These are phyloP conservation scores for Drosophila sordidula DNA, from an alignment of 2,888 invertebrate genomes.

Conservation along the genomic window DNA sequence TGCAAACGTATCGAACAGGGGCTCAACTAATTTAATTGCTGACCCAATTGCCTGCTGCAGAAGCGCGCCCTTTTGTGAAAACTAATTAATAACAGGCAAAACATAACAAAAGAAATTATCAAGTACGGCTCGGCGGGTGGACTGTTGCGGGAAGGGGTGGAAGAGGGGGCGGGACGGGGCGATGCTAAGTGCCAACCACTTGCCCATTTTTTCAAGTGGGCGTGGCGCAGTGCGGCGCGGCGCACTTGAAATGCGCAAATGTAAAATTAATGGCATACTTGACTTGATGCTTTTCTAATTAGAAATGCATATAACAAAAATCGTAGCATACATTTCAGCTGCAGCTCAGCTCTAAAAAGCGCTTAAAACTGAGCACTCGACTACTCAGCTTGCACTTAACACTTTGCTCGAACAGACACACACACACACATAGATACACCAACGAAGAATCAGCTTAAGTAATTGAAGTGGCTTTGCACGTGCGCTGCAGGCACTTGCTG, in stretches of 20 bases:
- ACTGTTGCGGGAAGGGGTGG: neutral
- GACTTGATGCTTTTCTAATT: constrained; percentile 73
- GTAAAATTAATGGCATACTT: constrained; percentile 76
- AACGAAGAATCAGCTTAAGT: constrained; percentile 34
- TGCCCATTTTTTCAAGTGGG: constrained; percentile 48
- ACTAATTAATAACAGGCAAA: constrained; percentile 62
- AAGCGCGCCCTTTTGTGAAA: constrained; percentile 31
- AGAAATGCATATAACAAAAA: constrained; percentile 71
- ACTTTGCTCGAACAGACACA: constrained; percentile 40
- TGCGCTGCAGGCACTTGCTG: constrained; percentile 35
- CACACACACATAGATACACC: constrained; percentile 13
- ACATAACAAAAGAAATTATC: constrained; percentile 33
- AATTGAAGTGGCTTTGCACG: constrained; percentile 63
- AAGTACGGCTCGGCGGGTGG: neutral
- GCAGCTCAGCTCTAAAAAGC: constrained; percentile 37
- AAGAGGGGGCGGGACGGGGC: constrained; percentile 6
- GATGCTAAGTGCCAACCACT: constrained; percentile 30
- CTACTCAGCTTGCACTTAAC: constrained; percentile 63
- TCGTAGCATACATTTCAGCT: constrained; percentile 52
- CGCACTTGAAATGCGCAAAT: constrained; percentile 70
- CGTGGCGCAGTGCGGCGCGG: constrained; percentile 27
- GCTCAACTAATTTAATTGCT: constrained; percentile 52
- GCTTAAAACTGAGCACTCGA: constrained; percentile 54
- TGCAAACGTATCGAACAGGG: constrained; percentile 41
- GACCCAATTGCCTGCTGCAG: constrained; percentile 59